These are phyloP conservation scores for Pogona vitticeps DNA, from an alignment of 2,113 vertebrate genomes.

Conservation along the genomic window DNA sequence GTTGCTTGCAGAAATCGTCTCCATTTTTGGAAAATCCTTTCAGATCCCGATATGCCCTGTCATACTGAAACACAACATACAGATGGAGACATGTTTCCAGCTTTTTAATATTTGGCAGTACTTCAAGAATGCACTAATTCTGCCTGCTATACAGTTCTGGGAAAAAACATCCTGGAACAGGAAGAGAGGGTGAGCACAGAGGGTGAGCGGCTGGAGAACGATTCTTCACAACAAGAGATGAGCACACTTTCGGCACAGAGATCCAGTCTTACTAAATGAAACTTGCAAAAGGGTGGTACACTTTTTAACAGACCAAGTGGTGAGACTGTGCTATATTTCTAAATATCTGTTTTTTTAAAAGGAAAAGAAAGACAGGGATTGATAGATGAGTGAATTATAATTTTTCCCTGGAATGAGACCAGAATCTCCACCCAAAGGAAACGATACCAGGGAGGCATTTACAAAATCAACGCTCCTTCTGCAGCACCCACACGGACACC, in stretches of 20 bases:
- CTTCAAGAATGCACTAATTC: not conserved
- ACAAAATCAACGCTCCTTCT: not conserved
- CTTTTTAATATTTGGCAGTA: not conserved
- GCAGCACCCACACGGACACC: not conserved
- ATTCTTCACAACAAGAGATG: not conserved
- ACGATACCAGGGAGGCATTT: not conserved
- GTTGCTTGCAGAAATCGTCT: constrained; percentile 87
- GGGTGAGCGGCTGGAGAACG: not conserved
- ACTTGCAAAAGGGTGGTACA: not conserved
- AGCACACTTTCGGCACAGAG: not conserved
- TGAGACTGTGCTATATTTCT: not conserved
- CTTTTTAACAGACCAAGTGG: not conserved
- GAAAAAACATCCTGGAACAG: not conserved
- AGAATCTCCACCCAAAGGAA: not conserved
- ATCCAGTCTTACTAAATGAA: too few species aligned
- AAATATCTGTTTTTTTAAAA: not conserved
- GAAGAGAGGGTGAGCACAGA: not conserved
- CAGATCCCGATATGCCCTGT: constrained; percentile 84
- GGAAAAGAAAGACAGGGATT: too few species aligned
- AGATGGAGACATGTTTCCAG: not conserved
- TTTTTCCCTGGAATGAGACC: not conserved
- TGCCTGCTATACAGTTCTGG: too few species aligned
- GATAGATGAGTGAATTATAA: not conserved
- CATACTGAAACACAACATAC: constrained; percentile 78
- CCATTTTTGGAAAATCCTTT: constrained; percentile 87